phyloP scores from a whole-genome alignment of 2,888 invertebrate species.

The Sarcophaga rosellei region DNA sequence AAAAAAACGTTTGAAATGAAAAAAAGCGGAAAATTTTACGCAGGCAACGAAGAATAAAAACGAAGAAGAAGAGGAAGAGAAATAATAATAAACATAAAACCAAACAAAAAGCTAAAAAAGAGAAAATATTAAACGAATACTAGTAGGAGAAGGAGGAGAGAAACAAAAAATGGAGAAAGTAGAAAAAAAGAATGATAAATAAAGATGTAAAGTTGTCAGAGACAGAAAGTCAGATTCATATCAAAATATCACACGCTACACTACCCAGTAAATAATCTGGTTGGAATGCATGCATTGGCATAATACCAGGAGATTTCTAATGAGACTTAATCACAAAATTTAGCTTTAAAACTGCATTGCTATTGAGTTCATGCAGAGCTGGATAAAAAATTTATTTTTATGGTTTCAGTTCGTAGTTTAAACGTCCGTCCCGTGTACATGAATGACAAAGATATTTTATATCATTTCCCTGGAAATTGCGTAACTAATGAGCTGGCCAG shows the following conservation, averaged over 20 bases:
- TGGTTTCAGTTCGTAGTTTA: no score
- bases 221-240: constrained; percentile 60
- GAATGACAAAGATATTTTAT: no score
- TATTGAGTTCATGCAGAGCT: no score
- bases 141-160: constrained; percentile 1
- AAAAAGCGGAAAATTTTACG: background rate
- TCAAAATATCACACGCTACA: constrained; percentile 34
- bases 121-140: constrained; percentile 4
- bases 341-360: no score
- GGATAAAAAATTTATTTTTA: no score
- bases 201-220: constrained; percentile 54
- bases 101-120: constrained; percentile 13
- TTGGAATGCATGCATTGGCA: background rate
- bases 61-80: background rate
- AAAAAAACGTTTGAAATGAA: constrained; percentile 37
- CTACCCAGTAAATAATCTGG: background rate
- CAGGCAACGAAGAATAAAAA: no score
- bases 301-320: background rate
- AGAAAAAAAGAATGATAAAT: constrained; percentile 32
- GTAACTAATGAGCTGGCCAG: no score
- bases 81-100: constrained; percentile 31
- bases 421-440: no score
- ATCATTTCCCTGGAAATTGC: no score
- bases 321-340: no score
- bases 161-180: background rate